phyloP scores from a whole-genome alignment of 2,113 vertebrate species.

The Ptychochromis oligacanthus region DNA sequence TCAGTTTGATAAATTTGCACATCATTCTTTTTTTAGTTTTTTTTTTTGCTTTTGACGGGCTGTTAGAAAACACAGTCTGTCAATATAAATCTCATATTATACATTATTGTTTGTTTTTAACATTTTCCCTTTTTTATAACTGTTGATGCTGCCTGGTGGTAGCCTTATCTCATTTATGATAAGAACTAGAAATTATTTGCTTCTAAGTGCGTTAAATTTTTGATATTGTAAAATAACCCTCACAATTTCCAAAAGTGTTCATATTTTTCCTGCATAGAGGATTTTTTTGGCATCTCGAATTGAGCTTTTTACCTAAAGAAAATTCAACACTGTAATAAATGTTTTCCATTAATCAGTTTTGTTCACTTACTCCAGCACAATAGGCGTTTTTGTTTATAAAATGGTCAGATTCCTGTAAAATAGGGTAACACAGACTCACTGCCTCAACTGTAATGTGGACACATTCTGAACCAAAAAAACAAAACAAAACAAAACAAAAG shows the following conservation, averaged over 20 bases:
- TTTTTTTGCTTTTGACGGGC: not conserved
- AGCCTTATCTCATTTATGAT: not conserved
- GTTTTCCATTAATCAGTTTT: not conserved
- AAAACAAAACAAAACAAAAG: not conserved
- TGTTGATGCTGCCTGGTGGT: too few relatives aligned
- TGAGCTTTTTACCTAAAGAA: not conserved
- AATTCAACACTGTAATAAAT: not conserved
- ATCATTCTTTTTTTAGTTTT: not conserved
- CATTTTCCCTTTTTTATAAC: not conserved
- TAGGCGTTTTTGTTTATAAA: not conserved
- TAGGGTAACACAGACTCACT: not conserved
- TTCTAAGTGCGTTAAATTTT: too few relatives aligned
- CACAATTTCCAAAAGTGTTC: not conserved
- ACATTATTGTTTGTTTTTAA: not conserved
- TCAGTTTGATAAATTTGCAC: conserved; percentile 32
- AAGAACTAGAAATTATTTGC: not conserved
- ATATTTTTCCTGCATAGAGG: not conserved
- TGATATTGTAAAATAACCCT: too few relatives aligned
- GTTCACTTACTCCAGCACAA: not conserved
- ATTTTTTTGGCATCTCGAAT: not conserved
- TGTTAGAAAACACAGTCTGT: not conserved
- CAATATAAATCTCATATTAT: not conserved
- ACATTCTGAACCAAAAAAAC: not conserved
- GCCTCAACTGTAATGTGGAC: not conserved
- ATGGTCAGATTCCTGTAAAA: not conserved